A percentile compares a stretch with the other conserved stretches of the same genome.
Evolutionary conservation across 2,113 vertebrate genomes (phyloP).

Genomic region (Phrynosoma platyrhinos): DNA sequence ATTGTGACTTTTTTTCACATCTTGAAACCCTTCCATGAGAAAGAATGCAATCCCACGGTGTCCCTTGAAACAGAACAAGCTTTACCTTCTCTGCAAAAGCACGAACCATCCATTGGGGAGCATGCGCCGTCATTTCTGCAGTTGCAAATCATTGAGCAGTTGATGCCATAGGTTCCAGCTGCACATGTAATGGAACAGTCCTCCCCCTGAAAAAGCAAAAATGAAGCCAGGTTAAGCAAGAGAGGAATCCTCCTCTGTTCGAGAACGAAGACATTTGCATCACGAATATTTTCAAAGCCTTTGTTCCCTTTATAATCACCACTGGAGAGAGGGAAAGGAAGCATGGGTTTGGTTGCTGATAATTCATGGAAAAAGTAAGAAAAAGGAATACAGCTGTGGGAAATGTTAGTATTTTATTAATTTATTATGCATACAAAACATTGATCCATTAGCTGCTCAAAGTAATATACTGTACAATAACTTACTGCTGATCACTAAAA

Average conservation of each 20-base stretch:
- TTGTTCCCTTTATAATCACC: background rate
- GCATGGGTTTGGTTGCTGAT: background rate
- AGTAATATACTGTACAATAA: background rate
- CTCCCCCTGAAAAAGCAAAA: slow-evolving; percentile 82
- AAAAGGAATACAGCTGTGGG: background rate
- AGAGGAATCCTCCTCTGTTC: slow-evolving; percentile 49
- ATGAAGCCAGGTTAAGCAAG: slow-evolving; percentile 43
- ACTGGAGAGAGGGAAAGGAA: background rate
- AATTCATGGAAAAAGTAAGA: background rate
- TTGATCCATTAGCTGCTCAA: background rate
- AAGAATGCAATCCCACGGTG: background rate
- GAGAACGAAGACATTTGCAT: slow-evolving; percentile 31
- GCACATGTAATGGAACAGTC: slow-evolving; percentile 87
- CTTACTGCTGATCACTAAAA: no score
- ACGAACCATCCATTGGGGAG: slow-evolving; percentile 90
- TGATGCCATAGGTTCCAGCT: slow-evolving; percentile 87
- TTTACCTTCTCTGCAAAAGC: slow-evolving; percentile 93
- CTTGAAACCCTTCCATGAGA: background rate
- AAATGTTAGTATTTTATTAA: background rate
- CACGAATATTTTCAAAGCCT: background rate
- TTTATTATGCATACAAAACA: background rate
- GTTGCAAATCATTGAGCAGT: slow-evolving; percentile 89
- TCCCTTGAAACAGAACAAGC: slow-evolving; percentile 14
- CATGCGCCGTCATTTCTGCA: slow-evolving; percentile 89
- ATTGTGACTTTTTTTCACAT: background rate